Base-by-base conservation (phyloP, 2,113 vertebrate species). In the Chionodraco myersi region DNA sequence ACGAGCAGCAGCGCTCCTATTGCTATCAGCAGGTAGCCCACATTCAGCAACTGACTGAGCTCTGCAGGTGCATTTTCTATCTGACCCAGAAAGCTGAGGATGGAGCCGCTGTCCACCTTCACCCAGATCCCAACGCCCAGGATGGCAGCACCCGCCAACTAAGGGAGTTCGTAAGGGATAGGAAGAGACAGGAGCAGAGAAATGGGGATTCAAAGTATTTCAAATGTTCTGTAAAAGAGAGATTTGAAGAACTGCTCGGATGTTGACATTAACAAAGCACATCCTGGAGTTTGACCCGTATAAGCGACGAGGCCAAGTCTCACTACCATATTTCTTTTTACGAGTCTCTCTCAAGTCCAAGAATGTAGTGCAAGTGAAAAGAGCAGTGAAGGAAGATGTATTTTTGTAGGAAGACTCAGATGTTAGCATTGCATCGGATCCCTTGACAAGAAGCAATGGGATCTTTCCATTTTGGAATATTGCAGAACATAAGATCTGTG, bases 91-190 rank as follows among this genome's bases (percentile, higher is more conserved):
- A 96, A 51, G 10, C 36, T 41, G 21, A 94, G 11, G 78, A 96
- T 49, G 26, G 95, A 95, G 47, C 89, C 70, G 1, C 92, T 94
- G 82, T 96, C 95, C 86, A 95, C 94, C 74, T 96, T 96, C 73
- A 96, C 92, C 95, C 95, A 96, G 84, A 96, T 93, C 14, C 96
- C 96, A 3, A 97, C 91, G 0, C 92, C 95, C 65, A 96, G 86
- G 76, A 97, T 84, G 57, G 82, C 91, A 2, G 48, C 82, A 30
- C 96, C 96, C 0, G 95, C 94, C 77, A 96, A 3, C 96, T 96
- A 89, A 18, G 13, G 49, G 53, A 76, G 45, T 15, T n/a, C 36
- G 6, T 36, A 2, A 16, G 6, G 58, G 21, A 47, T 18, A 44
- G 34, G 71, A 30, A 15, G 48, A 41, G 5, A n/a, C 3, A 30